Conservation (phyloP, 2,797 vertebrate genomes). For the Falco naumanni region DNA sequence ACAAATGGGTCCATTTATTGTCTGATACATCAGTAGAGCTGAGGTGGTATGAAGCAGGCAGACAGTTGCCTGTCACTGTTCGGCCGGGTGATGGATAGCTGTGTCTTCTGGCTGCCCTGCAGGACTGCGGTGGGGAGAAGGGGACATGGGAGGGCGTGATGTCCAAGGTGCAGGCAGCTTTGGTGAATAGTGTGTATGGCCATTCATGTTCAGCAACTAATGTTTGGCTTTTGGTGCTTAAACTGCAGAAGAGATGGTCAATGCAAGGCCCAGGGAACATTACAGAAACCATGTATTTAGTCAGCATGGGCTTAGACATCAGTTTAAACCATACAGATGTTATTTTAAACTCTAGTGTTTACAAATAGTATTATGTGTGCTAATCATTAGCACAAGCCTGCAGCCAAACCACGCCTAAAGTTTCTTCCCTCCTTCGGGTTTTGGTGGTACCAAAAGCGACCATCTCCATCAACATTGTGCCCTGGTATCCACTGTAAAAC, state of each 20-base stretch:
- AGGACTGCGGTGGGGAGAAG: not conserved
- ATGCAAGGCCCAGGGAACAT: not conserved
- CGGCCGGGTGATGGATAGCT: not conserved
- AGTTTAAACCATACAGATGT: not conserved
- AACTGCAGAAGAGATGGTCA: not conserved
- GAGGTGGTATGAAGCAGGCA: not conserved
- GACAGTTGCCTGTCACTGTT: not conserved
- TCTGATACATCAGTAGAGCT: not conserved
- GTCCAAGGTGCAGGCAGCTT: not conserved
- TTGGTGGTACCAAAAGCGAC: not conserved
- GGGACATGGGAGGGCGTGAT: not conserved
- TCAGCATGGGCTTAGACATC: not conserved
- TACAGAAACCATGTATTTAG: not conserved
- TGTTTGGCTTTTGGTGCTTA: not conserved
- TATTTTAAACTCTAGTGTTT: not conserved
- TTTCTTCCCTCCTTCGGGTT: not conserved
- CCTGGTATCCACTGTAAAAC: not conserved
- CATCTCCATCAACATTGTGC: not conserved
- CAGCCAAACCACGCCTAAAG: not conserved
- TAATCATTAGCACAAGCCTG: not conserved
- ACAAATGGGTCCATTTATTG: not conserved
- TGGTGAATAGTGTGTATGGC: fast-evolving
- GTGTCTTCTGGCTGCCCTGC: not conserved
- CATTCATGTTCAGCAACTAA: not conserved
- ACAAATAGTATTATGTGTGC: not conserved